phyloP scores from a whole-genome alignment of 1,140 invertebrate species.

The Notospermus geniculatus region DNA sequence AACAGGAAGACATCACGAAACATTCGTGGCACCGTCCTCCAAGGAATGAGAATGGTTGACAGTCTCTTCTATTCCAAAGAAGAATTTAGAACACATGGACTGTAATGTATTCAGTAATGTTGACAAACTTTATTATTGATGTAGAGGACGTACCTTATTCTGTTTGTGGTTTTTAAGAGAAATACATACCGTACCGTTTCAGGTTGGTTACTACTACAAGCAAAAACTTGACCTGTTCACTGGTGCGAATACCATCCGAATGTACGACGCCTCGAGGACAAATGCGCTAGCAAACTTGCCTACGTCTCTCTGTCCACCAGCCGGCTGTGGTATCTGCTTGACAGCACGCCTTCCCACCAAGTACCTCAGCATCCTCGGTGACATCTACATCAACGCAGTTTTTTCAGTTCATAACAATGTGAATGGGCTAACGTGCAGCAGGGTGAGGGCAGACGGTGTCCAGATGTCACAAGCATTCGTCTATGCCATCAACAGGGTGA shows the following conservation, averaged over 20 bases:
- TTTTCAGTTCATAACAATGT: constrained; percentile 40
- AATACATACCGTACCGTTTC: too few species aligned
- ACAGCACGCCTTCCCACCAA: constrained; percentile 25
- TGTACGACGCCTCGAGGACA: constrained; percentile 34
- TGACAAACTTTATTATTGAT: too few species aligned
- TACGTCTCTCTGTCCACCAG: constrained; percentile 29
- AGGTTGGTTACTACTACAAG: constrained; percentile 7
- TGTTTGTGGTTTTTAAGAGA: too few species aligned
- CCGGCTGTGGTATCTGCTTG: constrained; percentile 33
- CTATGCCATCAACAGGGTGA: constrained; percentile 73
- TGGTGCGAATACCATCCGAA: constrained; percentile 27
- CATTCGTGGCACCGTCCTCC: too few species aligned
- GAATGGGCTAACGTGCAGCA: constrained; percentile 58
- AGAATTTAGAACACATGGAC: too few species aligned
- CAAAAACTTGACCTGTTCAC: constrained; percentile 22
- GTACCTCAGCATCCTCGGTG: constrained; percentile 33
- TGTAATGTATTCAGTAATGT: too few species aligned
- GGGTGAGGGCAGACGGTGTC: constrained; percentile 67
- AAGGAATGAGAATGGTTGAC: too few species aligned
- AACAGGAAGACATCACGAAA: not conserved
- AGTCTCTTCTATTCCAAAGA: too few species aligned
- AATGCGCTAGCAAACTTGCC: constrained; percentile 23
- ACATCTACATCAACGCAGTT: constrained; percentile 41
- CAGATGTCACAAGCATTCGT: constrained; percentile 78
- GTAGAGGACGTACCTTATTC: too few species aligned